Percentiles rank a stretch among this genome's conserved stretches.
Evolutionary conservation across 2,113 vertebrate species (phyloP).

Genomic region (Reinhardtius hippoglossoides): DNA sequence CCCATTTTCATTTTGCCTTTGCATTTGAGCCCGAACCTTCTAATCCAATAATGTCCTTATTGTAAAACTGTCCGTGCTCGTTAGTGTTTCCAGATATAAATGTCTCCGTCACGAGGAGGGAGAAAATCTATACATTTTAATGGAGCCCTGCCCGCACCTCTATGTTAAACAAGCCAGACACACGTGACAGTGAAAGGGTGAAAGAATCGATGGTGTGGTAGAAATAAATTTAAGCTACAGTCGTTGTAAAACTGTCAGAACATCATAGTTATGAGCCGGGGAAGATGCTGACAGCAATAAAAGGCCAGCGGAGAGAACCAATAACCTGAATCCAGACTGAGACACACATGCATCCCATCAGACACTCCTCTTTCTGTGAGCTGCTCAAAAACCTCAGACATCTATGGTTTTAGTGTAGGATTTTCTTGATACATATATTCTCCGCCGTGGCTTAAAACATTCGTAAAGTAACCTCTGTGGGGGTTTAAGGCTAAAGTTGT

Average conservation of each 20-base stretch:
- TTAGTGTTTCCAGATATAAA: slow-evolving; percentile 49
- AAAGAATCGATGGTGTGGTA: slow-evolving; percentile 47
- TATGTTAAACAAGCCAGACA: slow-evolving; percentile 29
- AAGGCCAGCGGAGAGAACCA: slow-evolving; percentile 41
- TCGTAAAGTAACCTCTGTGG: slow-evolving; percentile 59
- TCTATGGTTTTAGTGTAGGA: slow-evolving; percentile 30
- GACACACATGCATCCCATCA: slow-evolving; percentile 23
- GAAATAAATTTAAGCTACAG: slow-evolving; percentile 68
- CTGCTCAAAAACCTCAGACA: neutral
- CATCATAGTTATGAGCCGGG: slow-evolving; percentile 61
- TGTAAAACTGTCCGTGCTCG: slow-evolving; percentile 44
- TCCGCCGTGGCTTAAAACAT: slow-evolving; percentile 60
- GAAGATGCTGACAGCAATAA: slow-evolving; percentile 67
- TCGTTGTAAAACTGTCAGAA: slow-evolving; percentile 65
- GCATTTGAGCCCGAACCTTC: slow-evolving; percentile 15
- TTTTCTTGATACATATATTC: slow-evolving; percentile 38
- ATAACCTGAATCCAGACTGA: slow-evolving; percentile 30
- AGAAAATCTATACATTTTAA: slow-evolving; percentile 59
- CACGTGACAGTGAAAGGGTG: slow-evolving; percentile 26
- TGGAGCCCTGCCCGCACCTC: slow-evolving; percentile 47
- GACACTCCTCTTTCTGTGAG: neutral
- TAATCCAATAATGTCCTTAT: slow-evolving; percentile 46
- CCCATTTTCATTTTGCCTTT: slow-evolving; percentile 9
- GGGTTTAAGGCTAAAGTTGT: slow-evolving; percentile 69
- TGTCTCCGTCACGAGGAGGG: slow-evolving; percentile 19